phyloP scores from a whole-genome alignment of 2,888 invertebrate species.

The Physocephala rufipes region DNA sequence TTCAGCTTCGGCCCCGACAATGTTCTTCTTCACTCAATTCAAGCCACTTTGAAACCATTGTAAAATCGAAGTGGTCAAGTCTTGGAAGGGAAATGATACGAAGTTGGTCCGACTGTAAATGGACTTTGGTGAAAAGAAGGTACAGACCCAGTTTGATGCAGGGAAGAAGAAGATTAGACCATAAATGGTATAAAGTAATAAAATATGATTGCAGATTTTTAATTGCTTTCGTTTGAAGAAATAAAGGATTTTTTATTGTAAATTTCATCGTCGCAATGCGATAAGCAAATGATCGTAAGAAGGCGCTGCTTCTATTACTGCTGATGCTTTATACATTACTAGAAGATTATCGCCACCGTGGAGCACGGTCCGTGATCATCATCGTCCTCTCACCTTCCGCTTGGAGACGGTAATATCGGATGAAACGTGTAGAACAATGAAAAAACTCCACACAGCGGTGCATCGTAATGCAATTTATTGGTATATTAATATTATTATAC shows the following conservation, averaged over 20 bases:
- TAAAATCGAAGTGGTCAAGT: conserved; percentile 3
- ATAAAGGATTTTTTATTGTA: not conserved
- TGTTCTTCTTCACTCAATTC: not conserved
- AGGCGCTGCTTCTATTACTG: too few species aligned
- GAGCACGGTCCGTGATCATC: not conserved
- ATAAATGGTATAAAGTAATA: conserved; percentile 2
- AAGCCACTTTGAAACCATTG: not conserved
- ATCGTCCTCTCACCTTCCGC: not conserved
- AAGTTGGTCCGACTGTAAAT: too few species aligned
- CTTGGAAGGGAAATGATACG: not conserved
- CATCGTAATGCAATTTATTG: conserved; percentile 23
- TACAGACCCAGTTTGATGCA: too few species aligned
- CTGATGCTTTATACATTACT: not conserved
- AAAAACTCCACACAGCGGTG: too few species aligned
- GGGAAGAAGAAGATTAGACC: not conserved
- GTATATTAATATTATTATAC: conserved; percentile 10
- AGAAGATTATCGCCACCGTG: conserved; percentile 15
- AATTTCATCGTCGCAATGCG: not conserved
- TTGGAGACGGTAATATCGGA: not conserved
- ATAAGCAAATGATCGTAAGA: conserved; percentile 20
- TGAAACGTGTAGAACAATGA: conserved; percentile 16
- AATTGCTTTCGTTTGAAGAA: conserved; percentile 12
- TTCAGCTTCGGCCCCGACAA: not conserved
- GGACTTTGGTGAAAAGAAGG: too few species aligned
- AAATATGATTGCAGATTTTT: conserved; percentile 18